Percentiles rank a stretch among this genome's conserved stretches.
Evolutionary conservation across 2,113 vertebrate species (phyloP).

Genomic region (Balaeniceps rex): DNA sequence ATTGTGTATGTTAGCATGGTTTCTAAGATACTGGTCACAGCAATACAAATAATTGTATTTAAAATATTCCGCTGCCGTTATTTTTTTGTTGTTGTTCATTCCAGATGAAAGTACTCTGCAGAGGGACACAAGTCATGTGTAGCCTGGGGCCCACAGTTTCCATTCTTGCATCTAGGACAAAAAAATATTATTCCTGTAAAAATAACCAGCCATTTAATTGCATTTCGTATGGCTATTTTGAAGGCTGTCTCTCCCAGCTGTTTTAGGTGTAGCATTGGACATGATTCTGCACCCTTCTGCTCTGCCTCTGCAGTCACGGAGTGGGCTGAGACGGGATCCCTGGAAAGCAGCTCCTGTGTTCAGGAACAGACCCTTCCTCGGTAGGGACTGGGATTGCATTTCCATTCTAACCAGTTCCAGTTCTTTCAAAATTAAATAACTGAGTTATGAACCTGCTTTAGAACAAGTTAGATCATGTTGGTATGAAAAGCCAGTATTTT

Average conservation of each 20-base stretch:
- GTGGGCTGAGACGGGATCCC: background rate
- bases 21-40: background rate
- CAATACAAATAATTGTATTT: background rate
- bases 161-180: background rate
- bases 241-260: background rate
- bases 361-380: background rate
- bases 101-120: background rate
- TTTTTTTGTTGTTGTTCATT: background rate
- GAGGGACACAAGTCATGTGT: background rate
- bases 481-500: background rate
- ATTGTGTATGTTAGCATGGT: background rate
- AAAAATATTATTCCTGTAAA: background rate
- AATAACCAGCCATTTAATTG: background rate
- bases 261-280: background rate
- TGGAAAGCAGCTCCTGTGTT: background rate
- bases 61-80: background rate
- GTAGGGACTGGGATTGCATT: no score
- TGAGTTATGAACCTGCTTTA: background rate
- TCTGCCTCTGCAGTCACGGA: background rate
- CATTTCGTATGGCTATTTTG: background rate
- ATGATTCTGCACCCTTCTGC: background rate
- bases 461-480: background rate
- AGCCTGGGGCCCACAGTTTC: background rate
- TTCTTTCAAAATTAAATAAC: background rate
- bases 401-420: background rate